Evolutionary conservation across 2,113 vertebrate genomes (phyloP).

Genomic region (Pitta sordida): DNA sequence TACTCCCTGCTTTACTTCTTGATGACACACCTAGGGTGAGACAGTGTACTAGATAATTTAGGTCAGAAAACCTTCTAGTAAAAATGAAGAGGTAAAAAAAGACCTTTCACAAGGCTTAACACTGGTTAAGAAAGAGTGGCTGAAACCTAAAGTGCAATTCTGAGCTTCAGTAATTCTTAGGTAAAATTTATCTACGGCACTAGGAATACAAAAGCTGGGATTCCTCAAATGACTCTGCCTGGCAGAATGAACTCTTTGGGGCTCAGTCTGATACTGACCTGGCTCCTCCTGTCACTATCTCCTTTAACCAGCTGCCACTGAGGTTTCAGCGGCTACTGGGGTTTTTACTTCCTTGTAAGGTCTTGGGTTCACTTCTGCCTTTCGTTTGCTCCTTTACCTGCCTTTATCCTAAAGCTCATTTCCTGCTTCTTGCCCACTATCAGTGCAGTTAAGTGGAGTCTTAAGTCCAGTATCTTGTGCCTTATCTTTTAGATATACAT

Average conservation of each 20-base stretch:
- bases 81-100: background rate
- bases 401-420: background rate
- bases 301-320: background rate
- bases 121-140: background rate
- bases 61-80: background rate
- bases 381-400: background rate
- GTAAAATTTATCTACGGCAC: background rate
- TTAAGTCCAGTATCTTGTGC: background rate
- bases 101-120: background rate
- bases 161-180: background rate
- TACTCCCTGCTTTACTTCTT: background rate
- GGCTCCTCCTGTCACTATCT: background rate
- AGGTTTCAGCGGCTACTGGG: background rate
- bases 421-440: background rate
- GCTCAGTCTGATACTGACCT: background rate
- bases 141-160: background rate
- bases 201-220: background rate
- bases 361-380: background rate
- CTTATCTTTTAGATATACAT: background rate
- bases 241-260: background rate
- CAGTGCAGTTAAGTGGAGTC: background rate
- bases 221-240: background rate
- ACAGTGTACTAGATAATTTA: background rate
- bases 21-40: background rate
- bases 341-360: background rate